Conservation (phyloP, 2,113 vertebrate species). For the Myiozetetes cayanensis region DNA sequence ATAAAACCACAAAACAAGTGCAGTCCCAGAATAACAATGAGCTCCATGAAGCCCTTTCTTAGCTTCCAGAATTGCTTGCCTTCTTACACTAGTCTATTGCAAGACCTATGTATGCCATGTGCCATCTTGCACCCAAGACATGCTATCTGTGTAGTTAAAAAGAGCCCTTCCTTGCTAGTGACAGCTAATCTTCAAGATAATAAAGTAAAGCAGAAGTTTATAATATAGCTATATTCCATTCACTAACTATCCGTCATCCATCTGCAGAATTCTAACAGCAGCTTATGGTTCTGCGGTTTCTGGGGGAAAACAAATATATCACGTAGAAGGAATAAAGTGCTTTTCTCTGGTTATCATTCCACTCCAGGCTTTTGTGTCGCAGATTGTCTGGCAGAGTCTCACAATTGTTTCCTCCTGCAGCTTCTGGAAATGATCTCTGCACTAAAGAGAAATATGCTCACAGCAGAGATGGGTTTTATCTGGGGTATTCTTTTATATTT, state of each 20-base stretch:
- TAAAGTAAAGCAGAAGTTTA: not conserved
- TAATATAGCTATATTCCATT: not conserved
- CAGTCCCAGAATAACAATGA: slow-evolving; percentile 29
- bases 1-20: not conserved
- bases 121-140: not conserved
- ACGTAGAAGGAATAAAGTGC: slow-evolving; percentile 11
- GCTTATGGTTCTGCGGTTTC: slow-evolving; percentile 10
- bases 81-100: not conserved
- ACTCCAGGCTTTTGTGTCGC: slow-evolving; percentile 26
- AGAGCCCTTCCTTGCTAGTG: not conserved
- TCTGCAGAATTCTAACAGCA: slow-evolving; percentile 6
- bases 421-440: slow-evolving; percentile 60
- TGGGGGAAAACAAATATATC: slow-evolving; percentile 17
- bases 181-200: not conserved
- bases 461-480: slow-evolving; percentile 41
- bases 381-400: slow-evolving; percentile 49
- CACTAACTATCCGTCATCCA: not conserved
- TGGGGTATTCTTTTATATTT: slow-evolving; percentile 2
- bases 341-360: slow-evolving; percentile 48
- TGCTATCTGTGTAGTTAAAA: not conserved
- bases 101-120: not conserved
- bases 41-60: not conserved
- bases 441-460: slow-evolving; percentile 26
- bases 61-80: not conserved
- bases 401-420: slow-evolving; percentile 43